Evolutionary conservation across 2,797 vertebrate genomes (phyloP).

Genomic region (Acanthis flammea): DNA sequence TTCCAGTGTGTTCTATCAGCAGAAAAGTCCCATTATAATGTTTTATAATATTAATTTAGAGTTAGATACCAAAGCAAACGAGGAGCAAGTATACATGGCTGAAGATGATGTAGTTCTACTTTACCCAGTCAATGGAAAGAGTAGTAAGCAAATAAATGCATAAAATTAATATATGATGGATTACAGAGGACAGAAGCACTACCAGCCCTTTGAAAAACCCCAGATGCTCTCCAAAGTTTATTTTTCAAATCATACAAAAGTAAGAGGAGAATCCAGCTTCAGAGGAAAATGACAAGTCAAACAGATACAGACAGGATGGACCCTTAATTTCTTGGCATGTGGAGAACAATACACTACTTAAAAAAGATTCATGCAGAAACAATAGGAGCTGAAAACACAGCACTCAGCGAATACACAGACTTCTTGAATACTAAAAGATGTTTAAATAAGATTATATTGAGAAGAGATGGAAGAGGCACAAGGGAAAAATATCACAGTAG

Average conservation of each 20-base stretch:
- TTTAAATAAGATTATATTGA: slow-evolving; percentile 34
- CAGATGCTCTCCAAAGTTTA: background rate
- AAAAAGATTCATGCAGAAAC: slow-evolving; percentile 19
- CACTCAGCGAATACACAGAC: background rate
- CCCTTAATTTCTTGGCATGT: background rate
- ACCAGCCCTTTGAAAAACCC: background rate
- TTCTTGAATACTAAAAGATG: background rate
- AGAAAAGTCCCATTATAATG: background rate
- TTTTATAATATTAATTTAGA: background rate
- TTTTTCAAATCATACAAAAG: background rate
- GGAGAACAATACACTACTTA: background rate
- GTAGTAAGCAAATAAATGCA: background rate
- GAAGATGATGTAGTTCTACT: background rate
- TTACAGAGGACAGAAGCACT: background rate
- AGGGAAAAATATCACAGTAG: slow-evolving; percentile 47
- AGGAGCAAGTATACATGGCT: background rate
- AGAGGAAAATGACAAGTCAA: background rate
- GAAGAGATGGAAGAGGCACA: slow-evolving; percentile 1
- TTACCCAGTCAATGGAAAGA: background rate
- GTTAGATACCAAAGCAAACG: background rate
- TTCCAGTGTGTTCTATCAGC: background rate
- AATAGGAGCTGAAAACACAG: background rate
- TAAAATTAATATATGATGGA: background rate
- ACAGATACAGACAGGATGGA: background rate
- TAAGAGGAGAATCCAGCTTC: background rate